These are phyloP conservation scores for Tichodroma muraria DNA, from an alignment of 2,113 vertebrate species.

Conservation along the genomic window DNA sequence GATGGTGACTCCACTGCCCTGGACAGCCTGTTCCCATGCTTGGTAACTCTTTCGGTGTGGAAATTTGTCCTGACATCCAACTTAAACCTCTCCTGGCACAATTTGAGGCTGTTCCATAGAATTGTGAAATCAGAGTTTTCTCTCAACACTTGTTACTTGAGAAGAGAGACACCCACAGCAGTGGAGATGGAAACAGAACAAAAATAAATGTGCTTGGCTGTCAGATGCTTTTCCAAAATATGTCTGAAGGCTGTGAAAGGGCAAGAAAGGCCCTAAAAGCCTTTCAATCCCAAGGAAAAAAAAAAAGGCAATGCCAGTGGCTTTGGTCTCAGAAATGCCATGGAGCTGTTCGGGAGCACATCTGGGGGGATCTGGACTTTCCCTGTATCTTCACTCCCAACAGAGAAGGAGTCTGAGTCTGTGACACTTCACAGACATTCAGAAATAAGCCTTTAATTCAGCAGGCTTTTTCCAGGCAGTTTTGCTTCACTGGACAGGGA, in stretches of 20 bases:
- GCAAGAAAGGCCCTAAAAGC: not conserved
- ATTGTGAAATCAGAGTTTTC: not conserved
- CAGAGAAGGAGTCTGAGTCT: not conserved
- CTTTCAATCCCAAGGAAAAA: not conserved
- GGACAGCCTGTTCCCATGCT: not conserved
- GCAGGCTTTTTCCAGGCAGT: not conserved
- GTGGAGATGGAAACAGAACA: not conserved
- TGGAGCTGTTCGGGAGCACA: not conserved
- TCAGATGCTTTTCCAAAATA: not conserved
- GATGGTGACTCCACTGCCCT: not conserved
- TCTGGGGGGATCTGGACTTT: accelerated
- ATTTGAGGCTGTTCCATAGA: not conserved
- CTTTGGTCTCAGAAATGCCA: not conserved
- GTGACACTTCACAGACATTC: not conserved
- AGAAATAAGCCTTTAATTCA: not conserved
- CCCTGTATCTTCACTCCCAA: not conserved
- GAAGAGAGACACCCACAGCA: not conserved
- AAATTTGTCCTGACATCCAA: not conserved
- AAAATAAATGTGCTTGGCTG: not conserved
- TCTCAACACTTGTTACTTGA: not conserved
- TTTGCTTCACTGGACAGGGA: not conserved
- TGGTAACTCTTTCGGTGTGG: too few relatives aligned
- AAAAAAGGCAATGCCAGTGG: not conserved
- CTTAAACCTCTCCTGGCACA: not conserved
- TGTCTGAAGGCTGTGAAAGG: not conserved